Base-by-base conservation (phyloP, 2,888 invertebrate genomes). In the Cephus spinipes region DNA sequence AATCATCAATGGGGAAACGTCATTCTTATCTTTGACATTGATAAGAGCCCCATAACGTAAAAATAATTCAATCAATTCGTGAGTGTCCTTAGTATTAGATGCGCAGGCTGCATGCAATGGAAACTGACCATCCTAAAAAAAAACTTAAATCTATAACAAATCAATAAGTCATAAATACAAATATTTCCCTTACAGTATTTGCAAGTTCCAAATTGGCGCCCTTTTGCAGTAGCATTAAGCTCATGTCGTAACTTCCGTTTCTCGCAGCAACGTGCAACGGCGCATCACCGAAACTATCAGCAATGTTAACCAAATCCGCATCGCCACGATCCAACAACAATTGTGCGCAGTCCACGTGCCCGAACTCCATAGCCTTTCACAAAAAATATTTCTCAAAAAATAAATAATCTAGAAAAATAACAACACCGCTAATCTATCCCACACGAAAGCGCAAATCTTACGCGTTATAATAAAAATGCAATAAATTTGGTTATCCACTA, bases 231-330 rank as follows among this genome's bases (percentile, higher is more conserved):
- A 74, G 33, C 74, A 74, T 35, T 11, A 35, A 74, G 11, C 74
- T 74, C 74, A 74, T 32, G 74, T 74, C 74, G 35, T 74, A 74
- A 74, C 36, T 74, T 30, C 74, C 74, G 33, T 32, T 33, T 74
- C 34, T 36, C 6, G 74, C 33, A 12, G 74, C 74, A 35, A 74
- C 35, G 30, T 74, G 74, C 35, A 74, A 74, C 32, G 74, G 74
- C 15, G 74, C 3, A 34, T 74, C 74, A 3, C 74, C 74, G 12
- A 30, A 30, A 33, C 2, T 23, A 74, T 74, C 74, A 34, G 35
- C 15, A 74, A 74, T 2, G 12, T 74, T 74, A n/a, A 74, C 9
- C 30, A 74, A 30, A 15, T 33, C 74, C 3, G 35, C 4, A 23
- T 30, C 33, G 35, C 34, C 36, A 9, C 35, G 74, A n/a, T 74